A percentile compares a stretch with the other conserved stretches of the same genome.
Evolutionary conservation across 2,113 vertebrate genomes (phyloP).

Genomic region (Anseranas semipalmata): DNA sequence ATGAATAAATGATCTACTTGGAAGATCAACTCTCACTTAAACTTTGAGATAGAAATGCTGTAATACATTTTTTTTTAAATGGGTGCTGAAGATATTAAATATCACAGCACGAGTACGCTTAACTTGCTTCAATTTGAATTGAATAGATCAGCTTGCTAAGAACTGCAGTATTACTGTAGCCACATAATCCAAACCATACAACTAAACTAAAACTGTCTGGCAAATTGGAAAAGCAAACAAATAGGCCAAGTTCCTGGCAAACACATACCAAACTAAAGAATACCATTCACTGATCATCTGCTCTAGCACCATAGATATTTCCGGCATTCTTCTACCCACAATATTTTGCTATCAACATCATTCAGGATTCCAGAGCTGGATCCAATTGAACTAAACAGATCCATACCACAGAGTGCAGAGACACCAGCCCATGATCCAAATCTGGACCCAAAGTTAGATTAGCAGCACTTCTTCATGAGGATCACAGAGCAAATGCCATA

Average conservation of each 20-base stretch:
- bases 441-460: background rate
- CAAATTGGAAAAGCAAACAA: background rate
- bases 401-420: background rate
- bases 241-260: background rate
- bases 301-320: background rate
- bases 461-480: background rate
- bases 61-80: background rate
- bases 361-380: background rate
- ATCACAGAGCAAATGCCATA: rapidly evolving
- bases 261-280: background rate
- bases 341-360: rapidly evolving
- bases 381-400: background rate
- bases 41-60: background rate
- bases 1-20: background rate
- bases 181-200: background rate
- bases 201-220: background rate
- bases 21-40: background rate
- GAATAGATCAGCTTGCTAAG: background rate
- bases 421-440: background rate
- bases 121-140: background rate
- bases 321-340: background rate
- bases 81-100: background rate
- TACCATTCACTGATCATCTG: background rate
- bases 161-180: background rate
- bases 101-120: background rate